These are phyloP conservation scores for Todus mexicanus DNA, from an alignment of 2,797 vertebrate species.

Conservation along the genomic window DNA sequence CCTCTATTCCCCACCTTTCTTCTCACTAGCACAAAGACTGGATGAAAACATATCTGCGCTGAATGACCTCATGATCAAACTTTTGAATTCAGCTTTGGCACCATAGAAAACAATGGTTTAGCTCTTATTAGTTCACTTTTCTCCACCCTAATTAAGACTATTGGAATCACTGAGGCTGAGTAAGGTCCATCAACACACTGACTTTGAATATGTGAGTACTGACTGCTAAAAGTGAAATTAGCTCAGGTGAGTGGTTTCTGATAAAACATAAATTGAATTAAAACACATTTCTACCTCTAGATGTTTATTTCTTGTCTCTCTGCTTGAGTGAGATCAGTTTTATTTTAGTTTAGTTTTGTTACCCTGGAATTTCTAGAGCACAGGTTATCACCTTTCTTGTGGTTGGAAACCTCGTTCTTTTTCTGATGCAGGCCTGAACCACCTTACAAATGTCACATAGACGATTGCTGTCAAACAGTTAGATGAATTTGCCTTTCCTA, in stretches of 20 bases:
- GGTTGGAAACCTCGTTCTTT: neutral
- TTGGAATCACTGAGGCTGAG: neutral
- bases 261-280: neutral
- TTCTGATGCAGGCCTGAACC: neutral
- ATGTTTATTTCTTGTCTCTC: neutral
- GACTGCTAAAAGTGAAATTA: neutral
- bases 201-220: neutral
- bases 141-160: neutral
- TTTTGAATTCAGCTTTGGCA: neutral
- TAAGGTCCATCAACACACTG: neutral
- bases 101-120: neutral
- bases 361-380: neutral
- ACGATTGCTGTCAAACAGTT: rapidly evolving
- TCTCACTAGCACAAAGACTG: neutral
- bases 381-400: neutral
- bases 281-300: neutral
- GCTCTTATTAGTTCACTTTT: neutral
- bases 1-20: neutral
- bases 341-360: neutral
- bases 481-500: neutral
- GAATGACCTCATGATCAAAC: neutral
- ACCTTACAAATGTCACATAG: neutral
- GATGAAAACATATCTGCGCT: neutral
- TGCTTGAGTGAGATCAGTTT: neutral
- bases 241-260: neutral